These are phyloP conservation scores for Cosmorhoe ocellata DNA, from an alignment of 2,888 invertebrate genomes.

Conservation along the genomic window DNA sequence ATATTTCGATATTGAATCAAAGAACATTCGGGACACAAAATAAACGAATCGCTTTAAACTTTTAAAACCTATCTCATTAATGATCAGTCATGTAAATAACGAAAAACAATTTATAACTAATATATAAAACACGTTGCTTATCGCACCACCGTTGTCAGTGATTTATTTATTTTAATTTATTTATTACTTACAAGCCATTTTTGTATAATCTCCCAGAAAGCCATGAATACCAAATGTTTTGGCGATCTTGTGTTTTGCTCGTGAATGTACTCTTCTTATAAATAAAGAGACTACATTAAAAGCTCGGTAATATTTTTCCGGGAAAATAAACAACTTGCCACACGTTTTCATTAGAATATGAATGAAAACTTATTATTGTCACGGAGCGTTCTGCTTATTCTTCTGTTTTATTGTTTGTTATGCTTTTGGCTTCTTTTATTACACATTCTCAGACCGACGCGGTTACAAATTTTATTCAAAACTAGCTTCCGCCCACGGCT, in stretches of 20 bases:
- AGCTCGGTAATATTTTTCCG: constrained; percentile 19
- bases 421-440: background rate
- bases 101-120: too few species aligned
- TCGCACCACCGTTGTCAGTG: background rate
- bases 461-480: too few species aligned
- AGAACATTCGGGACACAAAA: too few species aligned
- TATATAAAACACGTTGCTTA: too few species aligned
- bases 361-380: constrained; percentile 10
- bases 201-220: constrained; percentile 27
- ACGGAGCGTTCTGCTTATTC: background rate
- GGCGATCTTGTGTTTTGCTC: constrained; percentile 24
- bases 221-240: constrained; percentile 32
- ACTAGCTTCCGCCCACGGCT: too few species aligned
- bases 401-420: background rate
- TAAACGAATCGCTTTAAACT: too few species aligned
- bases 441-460: too few species aligned
- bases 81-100: too few species aligned
- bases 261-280: constrained; percentile 7
- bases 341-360: constrained; percentile 6
- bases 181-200: constrained; percentile 6
- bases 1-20: too few species aligned
- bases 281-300: constrained; percentile 24
- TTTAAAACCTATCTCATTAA: too few species aligned
- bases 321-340: constrained; percentile 11
- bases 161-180: constrained; percentile 1